Conservation (phyloP, 2,113 vertebrate genomes). For the Scomber japonicus region DNA sequence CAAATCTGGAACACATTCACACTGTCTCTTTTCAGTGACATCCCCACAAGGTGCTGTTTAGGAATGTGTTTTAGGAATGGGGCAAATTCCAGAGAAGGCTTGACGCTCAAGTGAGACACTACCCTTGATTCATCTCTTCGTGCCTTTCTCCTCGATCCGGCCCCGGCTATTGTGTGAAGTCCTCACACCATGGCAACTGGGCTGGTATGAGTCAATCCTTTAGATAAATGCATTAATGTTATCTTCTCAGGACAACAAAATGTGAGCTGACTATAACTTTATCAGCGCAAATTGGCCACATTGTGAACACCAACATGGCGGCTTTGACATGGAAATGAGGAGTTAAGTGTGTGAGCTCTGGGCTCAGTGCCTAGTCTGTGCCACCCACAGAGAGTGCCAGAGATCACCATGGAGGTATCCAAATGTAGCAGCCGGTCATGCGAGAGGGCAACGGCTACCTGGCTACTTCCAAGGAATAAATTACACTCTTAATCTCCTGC, state of each 20-base stretch:
- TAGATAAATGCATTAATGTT: conserved; percentile 81
- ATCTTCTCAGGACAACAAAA: conserved; percentile 78
- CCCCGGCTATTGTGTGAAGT: conserved; percentile 62
- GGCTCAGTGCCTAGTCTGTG: conserved; percentile 78
- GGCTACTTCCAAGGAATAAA: conserved; percentile 72
- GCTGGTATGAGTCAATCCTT: conserved; percentile 83
- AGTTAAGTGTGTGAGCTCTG: conserved; percentile 82
- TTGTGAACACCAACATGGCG: conserved; percentile 73
- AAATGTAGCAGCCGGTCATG: conserved; percentile 78
- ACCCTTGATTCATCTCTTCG: conserved; percentile 75
- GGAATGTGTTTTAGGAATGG: conserved; percentile 75
- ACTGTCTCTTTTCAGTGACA: conserved; percentile 69
- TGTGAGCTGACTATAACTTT: conserved; percentile 83
- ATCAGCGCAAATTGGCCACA: conserved; percentile 85
- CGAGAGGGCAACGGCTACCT: conserved; percentile 80
- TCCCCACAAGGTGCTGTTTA: conserved; percentile 70
- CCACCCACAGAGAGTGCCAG: conserved; percentile 85
- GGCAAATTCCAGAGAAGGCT: conserved; percentile 76
- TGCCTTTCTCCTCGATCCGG: conserved; percentile 60
- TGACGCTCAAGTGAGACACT: conserved; percentile 77
- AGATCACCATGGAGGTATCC: conserved; percentile 77
- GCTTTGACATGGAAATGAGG: conserved; percentile 88
- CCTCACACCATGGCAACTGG: conserved; percentile 81
- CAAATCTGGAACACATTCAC: conserved; percentile 71
- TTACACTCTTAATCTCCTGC: conserved; percentile 52